A percentile compares a stretch with the other conserved stretches of the same genome.
Conservation (phyloP, 1,140 invertebrate species). For the Leptestheria dahalacensis region DNA sequence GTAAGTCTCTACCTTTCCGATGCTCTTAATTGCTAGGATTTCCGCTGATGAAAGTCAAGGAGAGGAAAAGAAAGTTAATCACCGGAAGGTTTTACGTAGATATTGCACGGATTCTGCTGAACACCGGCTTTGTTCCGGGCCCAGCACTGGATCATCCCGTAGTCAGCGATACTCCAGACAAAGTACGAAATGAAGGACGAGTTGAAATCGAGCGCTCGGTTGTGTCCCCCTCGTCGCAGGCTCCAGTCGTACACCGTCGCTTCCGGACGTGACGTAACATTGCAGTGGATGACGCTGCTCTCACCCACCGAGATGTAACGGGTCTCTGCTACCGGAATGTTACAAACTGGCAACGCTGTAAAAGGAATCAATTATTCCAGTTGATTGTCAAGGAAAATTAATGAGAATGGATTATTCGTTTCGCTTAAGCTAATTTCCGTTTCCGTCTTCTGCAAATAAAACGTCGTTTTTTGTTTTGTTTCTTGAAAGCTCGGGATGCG, state of each 20-base stretch:
- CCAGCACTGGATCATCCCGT: not conserved
- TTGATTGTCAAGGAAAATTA: not conserved
- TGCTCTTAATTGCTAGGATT: too few species aligned
- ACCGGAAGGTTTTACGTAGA: conserved; percentile 4
- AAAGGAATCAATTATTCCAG: not conserved
- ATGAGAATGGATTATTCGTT: too few species aligned
- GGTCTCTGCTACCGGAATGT: not conserved
- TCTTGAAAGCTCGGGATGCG: too few species aligned
- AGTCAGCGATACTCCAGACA: not conserved
- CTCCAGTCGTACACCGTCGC: not conserved
- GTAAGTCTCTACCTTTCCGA: too few species aligned
- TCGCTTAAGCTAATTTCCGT: too few species aligned
- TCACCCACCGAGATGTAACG: conserved; percentile 3
- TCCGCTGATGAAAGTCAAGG: too few species aligned
- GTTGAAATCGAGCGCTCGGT: not conserved
- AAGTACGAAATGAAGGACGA: not conserved
- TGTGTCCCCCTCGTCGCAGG: not conserved
- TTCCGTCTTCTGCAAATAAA: too few species aligned
- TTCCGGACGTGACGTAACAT: not conserved
- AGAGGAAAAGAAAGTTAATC: too few species aligned
- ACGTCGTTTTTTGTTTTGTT: too few species aligned
- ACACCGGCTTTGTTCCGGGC: not conserved
- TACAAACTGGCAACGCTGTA: not conserved
- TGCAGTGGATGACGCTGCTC: not conserved
- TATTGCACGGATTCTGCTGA: not conserved